Percentiles rank a stretch among this genome's conserved stretches.
Evolutionary conservation across 2,888 invertebrate species (phyloP).

Genomic region (Gonocerus acuteangulatus): DNA sequence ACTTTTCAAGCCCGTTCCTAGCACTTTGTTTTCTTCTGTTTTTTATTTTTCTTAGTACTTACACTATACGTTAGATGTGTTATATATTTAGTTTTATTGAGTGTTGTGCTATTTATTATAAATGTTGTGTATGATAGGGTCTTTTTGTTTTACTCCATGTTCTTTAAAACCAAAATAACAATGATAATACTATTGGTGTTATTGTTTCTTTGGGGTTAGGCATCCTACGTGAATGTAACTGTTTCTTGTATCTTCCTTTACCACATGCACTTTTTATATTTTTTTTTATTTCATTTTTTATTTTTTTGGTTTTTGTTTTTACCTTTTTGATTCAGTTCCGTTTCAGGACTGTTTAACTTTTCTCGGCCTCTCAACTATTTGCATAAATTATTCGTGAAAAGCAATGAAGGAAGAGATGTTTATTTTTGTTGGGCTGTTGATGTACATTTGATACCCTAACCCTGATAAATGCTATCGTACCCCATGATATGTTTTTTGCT

Average conservation of each 20-base stretch:
- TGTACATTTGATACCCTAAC: slow-evolving; percentile 15
- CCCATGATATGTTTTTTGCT: slow-evolving; percentile 26
- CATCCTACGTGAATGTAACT: too few relatives aligned
- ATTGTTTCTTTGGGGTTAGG: neutral
- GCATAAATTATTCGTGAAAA: slow-evolving; percentile 10
- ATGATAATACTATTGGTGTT: neutral
- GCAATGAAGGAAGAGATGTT: neutral
- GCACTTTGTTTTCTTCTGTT: slow-evolving; percentile 7
- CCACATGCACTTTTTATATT: too few relatives aligned
- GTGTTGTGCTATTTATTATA: slow-evolving; percentile 23
- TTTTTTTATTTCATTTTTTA: too few relatives aligned
- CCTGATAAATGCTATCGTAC: slow-evolving; percentile 22
- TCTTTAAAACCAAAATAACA: too few relatives aligned
- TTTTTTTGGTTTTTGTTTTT: too few relatives aligned
- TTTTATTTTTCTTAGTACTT: slow-evolving; percentile 9
- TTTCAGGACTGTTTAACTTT: too few relatives aligned
- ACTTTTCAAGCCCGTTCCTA: slow-evolving; percentile 25
- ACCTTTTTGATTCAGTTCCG: too few relatives aligned
- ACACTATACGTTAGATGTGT: slow-evolving; percentile 24
- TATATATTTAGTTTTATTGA: slow-evolving; percentile 13
- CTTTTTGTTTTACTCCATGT: neutral
- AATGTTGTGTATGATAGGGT: slow-evolving; percentile 13
- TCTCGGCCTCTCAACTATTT: neutral
- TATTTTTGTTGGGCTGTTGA: slow-evolving; percentile 17
- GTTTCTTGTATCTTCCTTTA: too few relatives aligned